Evolutionary conservation across 2,888 invertebrate genomes (phyloP), one percentile per base, ranked within the genome.

Genomic region (Meliscaeva auricollis): DNA sequence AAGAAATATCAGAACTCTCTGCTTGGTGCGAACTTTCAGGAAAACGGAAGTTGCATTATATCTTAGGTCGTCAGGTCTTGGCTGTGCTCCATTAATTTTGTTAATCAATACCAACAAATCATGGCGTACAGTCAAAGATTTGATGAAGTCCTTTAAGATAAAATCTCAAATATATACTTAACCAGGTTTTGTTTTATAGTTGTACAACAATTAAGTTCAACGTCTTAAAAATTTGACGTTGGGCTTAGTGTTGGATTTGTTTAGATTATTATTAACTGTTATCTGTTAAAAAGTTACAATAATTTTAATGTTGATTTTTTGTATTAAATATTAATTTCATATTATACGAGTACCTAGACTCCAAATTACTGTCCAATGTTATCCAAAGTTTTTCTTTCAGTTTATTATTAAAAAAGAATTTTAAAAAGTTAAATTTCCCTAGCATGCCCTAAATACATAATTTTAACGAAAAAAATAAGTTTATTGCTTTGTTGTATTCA

Each of bases 1-100:
- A 85, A 85, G 85, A 85, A 85, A 85, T 85, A 85, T 85, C 85
- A 85, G 85, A 85, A 85, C 85, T 85, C 85, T 85, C 85, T 85
- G 85, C 85, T 85, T 85, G 85, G 85, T 85, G 85, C 85, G 81
- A 85, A 77, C 85, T 85, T 85, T 85, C 85, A 85, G 85, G 54
- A 73, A 62, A 74, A 73, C 41, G 84, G 77, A 79, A 70, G 79
- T 78, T 83, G 79, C 79, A 79, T 75, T 70, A 35, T 79, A 66
- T 79, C 58, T 75, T 72, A 66, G 81, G 79, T 84, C 70, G 74
- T 84, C 84, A 74, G 78, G 58, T 84, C 79, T 84, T 79, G 75
- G 56, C 79, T 84, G 79, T 38, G 58, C 66, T 62, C 44, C 15
- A 46, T 54, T 15, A 0, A 54, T 9, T 54, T 30, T 17, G 0